These are phyloP conservation scores for Takifugu bimaculatus DNA, from an alignment of 2,113 vertebrate species.

Conservation along the genomic window DNA sequence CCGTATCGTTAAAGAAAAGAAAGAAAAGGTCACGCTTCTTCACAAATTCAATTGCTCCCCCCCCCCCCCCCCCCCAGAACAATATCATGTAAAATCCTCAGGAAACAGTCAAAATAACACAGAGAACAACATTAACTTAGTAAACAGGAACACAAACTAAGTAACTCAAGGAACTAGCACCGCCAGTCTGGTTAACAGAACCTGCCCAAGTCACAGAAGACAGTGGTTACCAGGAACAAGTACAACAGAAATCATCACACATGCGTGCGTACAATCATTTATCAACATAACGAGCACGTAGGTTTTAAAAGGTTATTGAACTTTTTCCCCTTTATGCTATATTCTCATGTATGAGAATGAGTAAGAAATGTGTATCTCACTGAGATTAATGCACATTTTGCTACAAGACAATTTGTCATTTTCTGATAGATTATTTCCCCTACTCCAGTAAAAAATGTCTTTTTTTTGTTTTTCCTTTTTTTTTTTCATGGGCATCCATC, in stretches of 20 bases:
- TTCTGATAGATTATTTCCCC: slow-evolving; percentile 84
- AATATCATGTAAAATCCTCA: slow-evolving; percentile 60
- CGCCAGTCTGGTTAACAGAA: slow-evolving; percentile 82
- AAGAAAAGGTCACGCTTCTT: slow-evolving; percentile 79
- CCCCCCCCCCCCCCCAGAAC: slow-evolving; percentile 40
- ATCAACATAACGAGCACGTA: slow-evolving; percentile 98
- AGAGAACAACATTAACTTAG: slow-evolving; percentile 92
- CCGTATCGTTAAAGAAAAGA: slow-evolving; percentile 77
- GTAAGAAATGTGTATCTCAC: slow-evolving; percentile 99
- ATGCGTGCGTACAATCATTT: slow-evolving; percentile 97
- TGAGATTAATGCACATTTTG: slow-evolving; percentile 99
- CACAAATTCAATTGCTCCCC: slow-evolving; percentile 75
- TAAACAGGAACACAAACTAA: slow-evolving; percentile 82
- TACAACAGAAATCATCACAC: slow-evolving; percentile 95
- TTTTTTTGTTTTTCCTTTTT: slow-evolving; percentile 27
- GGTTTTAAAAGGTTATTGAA: slow-evolving; percentile 72
- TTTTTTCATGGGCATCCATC: slow-evolving; percentile 79
- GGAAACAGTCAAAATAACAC: slow-evolving; percentile 82
- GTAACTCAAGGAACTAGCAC: slow-evolving; percentile 77
- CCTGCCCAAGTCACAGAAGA: slow-evolving; percentile 90
- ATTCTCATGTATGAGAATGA: slow-evolving; percentile 99
- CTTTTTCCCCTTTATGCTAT: slow-evolving; percentile 81
- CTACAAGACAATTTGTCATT: slow-evolving; percentile 99
- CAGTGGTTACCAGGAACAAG: slow-evolving; percentile 94
- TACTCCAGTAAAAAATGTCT: slow-evolving; percentile 81